These are phyloP conservation scores for Eupithecia vulgata DNA, from an alignment of 2,888 invertebrate genomes.

Conservation along the genomic window DNA sequence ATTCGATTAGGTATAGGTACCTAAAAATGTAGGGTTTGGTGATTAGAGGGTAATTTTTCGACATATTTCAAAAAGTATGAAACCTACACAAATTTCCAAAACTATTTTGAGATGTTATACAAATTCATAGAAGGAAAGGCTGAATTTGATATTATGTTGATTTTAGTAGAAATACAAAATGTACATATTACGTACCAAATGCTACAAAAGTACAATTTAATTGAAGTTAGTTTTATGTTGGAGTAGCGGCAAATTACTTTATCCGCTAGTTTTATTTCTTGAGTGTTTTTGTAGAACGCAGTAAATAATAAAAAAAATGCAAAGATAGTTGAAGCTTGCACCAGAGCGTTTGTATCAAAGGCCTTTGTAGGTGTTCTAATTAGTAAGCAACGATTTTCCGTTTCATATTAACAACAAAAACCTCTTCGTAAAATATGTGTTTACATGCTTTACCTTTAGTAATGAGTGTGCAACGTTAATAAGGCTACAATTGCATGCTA, in stretches of 20 bases:
- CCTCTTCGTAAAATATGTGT: background rate
- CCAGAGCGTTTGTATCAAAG: background rate
- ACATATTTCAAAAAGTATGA: too few relatives aligned
- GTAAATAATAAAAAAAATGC: background rate
- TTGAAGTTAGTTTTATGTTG: background rate
- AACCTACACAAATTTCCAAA: too few relatives aligned
- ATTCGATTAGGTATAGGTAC: too few relatives aligned
- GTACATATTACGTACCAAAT: background rate
- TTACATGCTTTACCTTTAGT: slow-evolving; percentile 13
- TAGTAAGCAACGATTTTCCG: background rate
- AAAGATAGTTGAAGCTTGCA: background rate
- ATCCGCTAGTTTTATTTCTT: background rate
- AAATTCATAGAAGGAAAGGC: background rate
- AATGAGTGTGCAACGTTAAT: slow-evolving; percentile 23
- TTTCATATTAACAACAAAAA: background rate
- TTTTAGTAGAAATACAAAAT: too few relatives aligned
- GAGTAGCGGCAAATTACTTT: background rate
- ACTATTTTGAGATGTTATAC: too few relatives aligned
- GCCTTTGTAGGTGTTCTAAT: background rate
- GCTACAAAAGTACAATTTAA: background rate
- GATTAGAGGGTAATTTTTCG: too few relatives aligned
- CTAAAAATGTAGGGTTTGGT: too few relatives aligned
- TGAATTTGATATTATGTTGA: background rate
- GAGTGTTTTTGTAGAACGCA: background rate
- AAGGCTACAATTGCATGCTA: slow-evolving; percentile 34